Percentiles rank a stretch among this genome's conserved stretches.
Conservation (phyloP, 1,140 invertebrate species). For the Diachasmimorpha longicaudata region DNA sequence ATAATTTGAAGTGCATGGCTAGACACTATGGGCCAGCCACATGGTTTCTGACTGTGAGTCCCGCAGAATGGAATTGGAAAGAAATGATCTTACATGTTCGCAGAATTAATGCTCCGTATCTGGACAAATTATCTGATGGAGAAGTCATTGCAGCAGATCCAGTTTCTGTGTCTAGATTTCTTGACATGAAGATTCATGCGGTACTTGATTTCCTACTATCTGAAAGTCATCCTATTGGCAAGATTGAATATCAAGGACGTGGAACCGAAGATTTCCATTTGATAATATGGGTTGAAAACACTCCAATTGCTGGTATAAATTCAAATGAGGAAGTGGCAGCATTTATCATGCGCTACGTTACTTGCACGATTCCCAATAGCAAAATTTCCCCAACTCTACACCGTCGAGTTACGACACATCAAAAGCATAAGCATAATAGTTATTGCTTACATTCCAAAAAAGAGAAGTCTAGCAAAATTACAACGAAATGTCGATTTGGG, state of each 20-base stretch:
- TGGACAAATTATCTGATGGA: conserved; percentile 20
- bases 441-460: not conserved
- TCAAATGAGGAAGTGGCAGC: conserved; percentile 11
- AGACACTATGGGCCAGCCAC: conserved; percentile 49
- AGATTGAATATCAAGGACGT: not conserved
- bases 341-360: conserved; percentile 8
- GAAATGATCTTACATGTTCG: conserved; percentile 44
- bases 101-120: conserved; percentile 32
- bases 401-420: conserved; percentile 10
- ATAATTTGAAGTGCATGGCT: conserved; percentile 32
- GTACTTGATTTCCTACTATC: conserved; percentile 40
- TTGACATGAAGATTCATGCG: conserved; percentile 40
- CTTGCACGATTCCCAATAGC: not conserved
- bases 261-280: not conserved
- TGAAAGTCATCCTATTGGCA: conserved; percentile 25
- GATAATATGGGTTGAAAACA: not conserved
- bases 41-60: conserved; percentile 54
- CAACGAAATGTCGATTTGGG: conserved; percentile 38
- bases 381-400: conserved; percentile 6
- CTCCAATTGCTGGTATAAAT: not conserved
- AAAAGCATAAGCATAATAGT: conserved; percentile 13
- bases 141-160: conserved; percentile 36
- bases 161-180: conserved; percentile 39
- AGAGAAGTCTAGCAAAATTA: not conserved
- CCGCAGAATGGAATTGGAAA: conserved; percentile 48